phyloP scores from a whole-genome alignment of 1,140 invertebrate species.

The Eupristina koningsbergeri region DNA sequence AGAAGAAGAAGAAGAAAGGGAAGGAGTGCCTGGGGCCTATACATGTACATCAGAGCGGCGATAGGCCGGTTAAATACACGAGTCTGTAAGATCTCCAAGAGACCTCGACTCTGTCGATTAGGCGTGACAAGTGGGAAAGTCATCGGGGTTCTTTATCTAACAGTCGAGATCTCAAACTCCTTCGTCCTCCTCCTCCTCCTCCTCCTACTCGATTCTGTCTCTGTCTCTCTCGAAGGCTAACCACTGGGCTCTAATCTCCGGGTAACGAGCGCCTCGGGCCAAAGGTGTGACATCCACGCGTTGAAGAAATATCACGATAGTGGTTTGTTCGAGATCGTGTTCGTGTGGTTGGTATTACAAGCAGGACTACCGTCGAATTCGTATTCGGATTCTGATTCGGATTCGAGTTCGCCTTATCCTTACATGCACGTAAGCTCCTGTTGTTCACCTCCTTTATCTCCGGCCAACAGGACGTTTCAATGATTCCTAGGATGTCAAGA shows the following conservation, averaged over 20 bases:
- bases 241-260: conserved; percentile 16
- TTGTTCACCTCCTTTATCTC: not conserved
- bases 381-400: too few relatives aligned
- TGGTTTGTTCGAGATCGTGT: conserved; percentile 36
- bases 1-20: not conserved
- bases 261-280: conserved; percentile 20
- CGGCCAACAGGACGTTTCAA: not conserved
- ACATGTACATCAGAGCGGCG: conserved; percentile 1
- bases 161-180: conserved; percentile 39
- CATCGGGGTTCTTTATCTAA: conserved; percentile 47
- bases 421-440: not conserved
- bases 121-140: conserved; percentile 57
- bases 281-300: not conserved
- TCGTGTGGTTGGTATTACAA: conserved; percentile 22
- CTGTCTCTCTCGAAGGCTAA: conserved; percentile 4
- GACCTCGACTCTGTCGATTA: conserved; percentile 46
- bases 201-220: not conserved
- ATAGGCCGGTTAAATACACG: conserved; percentile 8
- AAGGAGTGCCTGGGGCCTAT: not conserved
- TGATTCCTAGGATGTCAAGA: not conserved
- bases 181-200: not conserved
- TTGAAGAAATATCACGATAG: not conserved
- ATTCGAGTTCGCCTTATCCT: not conserved
- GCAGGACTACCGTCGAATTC: conserved; percentile 10
- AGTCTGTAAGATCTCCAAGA: not conserved